Evolutionary conservation across 2,113 vertebrate species (phyloP), one percentile per base, ranked within the genome.

Genomic region (Megaceryle torquata): DNA sequence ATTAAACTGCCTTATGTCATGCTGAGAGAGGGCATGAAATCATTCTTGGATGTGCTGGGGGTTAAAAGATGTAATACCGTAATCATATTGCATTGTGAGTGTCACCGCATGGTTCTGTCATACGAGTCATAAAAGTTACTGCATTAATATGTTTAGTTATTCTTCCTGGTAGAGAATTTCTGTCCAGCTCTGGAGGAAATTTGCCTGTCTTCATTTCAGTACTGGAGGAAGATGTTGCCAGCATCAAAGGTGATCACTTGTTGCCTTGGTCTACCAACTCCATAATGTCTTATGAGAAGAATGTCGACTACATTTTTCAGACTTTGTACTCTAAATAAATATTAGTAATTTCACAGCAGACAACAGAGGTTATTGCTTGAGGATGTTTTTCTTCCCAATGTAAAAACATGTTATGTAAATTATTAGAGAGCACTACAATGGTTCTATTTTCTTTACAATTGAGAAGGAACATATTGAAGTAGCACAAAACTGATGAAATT

Each of bases 281-380:
- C 60, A 82, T 77, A 94, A 95, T 90, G 76, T 89, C 71, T 86
- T 89, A 56, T 44, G 82, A 80, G 86, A 93, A 19, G 25, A 92
- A 91, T 93, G 97, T 91, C 96, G 54, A 94, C 95, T 81, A 20
- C 77, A 93, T 89, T 96, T 95, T 89, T 96, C 87, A 95, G 89
- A 94, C 70, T 97, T 91, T 10, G 37, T 76, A 96, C 44, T 91
- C 96, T 95, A 61, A 96, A 89, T 76, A 96, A 97, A 97, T 69
- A 76, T 39, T 85, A 89, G 77, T 37, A 86, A 96, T 96, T 94
- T 95, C 91, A 96, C 81, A 95, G 95, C 63, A 96, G 88, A 93
- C 82, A 97, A 96, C 88, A 91, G 95, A 92, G 84, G 91, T 93
- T 96, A 95, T 90, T 97, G 94, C 96, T 96, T 84, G 85, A 96